phyloP scores from a whole-genome alignment of 2,113 vertebrate species.

The Ophiodon elongatus region DNA sequence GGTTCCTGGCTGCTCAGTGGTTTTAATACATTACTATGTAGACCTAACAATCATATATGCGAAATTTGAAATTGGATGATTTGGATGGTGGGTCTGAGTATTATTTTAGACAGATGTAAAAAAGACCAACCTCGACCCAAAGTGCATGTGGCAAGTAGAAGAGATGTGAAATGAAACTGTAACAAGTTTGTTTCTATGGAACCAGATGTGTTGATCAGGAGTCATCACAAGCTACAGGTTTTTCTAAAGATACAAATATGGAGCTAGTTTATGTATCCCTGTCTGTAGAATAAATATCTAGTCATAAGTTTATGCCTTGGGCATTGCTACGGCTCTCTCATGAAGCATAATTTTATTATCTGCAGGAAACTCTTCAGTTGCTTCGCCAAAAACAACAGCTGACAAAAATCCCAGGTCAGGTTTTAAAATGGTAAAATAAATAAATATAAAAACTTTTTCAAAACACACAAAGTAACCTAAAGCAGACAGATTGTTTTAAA shows the following conservation, averaged over 20 bases:
- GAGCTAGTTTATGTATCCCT: not conserved
- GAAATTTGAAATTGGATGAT: slow-evolving; percentile 26
- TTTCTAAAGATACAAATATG: not conserved
- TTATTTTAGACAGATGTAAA: slow-evolving; percentile 48
- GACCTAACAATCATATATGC: not conserved
- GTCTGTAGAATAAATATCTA: not conserved
- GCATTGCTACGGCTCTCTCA: not conserved
- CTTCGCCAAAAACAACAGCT: not conserved
- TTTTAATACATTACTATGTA: slow-evolving; percentile 18
- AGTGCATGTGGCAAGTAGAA: slow-evolving; percentile 15
- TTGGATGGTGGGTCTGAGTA: slow-evolving; percentile 3
- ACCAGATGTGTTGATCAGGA: not conserved
- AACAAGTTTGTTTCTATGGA: not conserved
- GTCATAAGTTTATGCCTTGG: not conserved
- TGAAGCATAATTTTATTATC: not conserved
- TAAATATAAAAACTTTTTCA: not conserved
- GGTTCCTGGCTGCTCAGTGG: slow-evolving; percentile 9
- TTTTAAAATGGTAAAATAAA: not conserved
- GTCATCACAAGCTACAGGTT: not conserved
- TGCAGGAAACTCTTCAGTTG: not conserved
- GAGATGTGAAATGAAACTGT: slow-evolving; percentile 24
- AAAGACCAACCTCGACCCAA: not conserved
- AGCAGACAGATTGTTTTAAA: not conserved
- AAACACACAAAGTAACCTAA: not conserved
- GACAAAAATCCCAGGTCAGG: not conserved